A percentile compares a stretch with the other conserved stretches of the same genome.
Evolutionary conservation across 2,113 vertebrate genomes (phyloP).

Genomic region (Neogale vison): DNA sequence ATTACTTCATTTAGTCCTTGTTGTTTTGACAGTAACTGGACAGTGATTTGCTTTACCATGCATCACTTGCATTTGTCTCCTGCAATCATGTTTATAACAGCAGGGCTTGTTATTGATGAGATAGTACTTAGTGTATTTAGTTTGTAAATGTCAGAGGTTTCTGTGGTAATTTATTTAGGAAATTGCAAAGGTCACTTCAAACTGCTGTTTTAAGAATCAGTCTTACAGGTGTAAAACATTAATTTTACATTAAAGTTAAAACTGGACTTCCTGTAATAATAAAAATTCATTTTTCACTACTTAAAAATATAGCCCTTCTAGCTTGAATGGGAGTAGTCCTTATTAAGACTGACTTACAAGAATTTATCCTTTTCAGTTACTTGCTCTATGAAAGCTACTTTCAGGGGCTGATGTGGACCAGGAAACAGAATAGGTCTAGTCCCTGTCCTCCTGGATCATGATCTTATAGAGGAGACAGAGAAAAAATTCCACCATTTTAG

Average conservation of each 20-base stretch:
- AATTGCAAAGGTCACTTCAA: slow-evolving; percentile 85
- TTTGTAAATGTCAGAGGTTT: slow-evolving; percentile 88
- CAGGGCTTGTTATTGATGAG: slow-evolving; percentile 85
- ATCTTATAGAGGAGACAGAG: neutral
- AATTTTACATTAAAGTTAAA: slow-evolving; percentile 43
- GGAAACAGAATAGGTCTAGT: neutral
- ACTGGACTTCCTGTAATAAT: neutral
- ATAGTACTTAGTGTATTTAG: slow-evolving; percentile 83
- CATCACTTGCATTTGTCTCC: slow-evolving; percentile 84
- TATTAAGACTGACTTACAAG: slow-evolving; percentile 1
- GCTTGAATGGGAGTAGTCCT: neutral
- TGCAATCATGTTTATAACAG: slow-evolving; percentile 84
- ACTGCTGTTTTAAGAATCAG: slow-evolving; percentile 82
- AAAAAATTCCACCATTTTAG: neutral
- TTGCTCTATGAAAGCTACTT: neutral
- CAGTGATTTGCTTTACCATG: slow-evolving; percentile 81
- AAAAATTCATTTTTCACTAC: neutral
- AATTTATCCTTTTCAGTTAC: neutral
- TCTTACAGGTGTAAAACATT: slow-evolving; percentile 66
- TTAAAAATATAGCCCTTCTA: neutral
- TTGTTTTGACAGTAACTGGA: slow-evolving; percentile 84
- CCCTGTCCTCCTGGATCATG: neutral
- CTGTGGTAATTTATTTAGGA: slow-evolving; percentile 85
- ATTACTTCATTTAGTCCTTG: slow-evolving; percentile 81
- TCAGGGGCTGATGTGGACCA: neutral